Evolutionary conservation across 2,888 invertebrate species (phyloP).

Genomic region (Chymomyza amoena): DNA sequence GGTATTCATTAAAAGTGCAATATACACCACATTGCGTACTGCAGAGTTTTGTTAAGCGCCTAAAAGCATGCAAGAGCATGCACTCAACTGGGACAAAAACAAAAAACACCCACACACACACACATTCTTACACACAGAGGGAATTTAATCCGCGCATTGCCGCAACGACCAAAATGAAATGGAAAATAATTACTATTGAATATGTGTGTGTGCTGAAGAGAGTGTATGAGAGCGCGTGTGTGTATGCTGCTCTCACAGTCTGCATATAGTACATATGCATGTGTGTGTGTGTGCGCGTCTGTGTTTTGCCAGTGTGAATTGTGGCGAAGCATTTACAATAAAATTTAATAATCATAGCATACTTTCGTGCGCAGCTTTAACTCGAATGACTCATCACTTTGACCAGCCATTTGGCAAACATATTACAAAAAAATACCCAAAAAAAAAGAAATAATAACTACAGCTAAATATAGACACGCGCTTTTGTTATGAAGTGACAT

Average conservation of each 20-base stretch:
- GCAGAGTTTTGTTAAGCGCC: conserved; percentile 19
- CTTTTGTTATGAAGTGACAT: conserved; percentile 43
- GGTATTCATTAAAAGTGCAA: conserved; percentile 2
- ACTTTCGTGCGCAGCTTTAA: conserved; percentile 2
- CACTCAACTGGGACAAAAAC: conserved; percentile 9
- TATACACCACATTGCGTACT: not conserved
- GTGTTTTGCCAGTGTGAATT: not conserved
- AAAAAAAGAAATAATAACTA: not conserved
- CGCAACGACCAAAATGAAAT: conserved; percentile 27
- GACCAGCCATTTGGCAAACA: conserved; percentile 2
- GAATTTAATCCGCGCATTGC: conserved; percentile 12
- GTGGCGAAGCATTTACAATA: not conserved
- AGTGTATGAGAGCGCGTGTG: not conserved
- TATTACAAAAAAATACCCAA: not conserved
- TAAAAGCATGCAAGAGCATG: conserved; percentile 33
- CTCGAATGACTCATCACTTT: conserved; percentile 36
- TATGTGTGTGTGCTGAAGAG: not conserved
- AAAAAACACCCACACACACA: not conserved
- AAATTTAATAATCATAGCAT: conserved; percentile 10
- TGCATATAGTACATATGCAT: too few relatives aligned
- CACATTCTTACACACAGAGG: not conserved
- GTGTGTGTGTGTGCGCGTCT: not conserved
- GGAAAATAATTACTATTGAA: conserved; percentile 42
- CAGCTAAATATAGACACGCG: conserved; percentile 38
- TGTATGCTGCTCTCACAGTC: not conserved